These are phyloP conservation scores for Dasyornis broadbenti DNA, from an alignment of 2,113 vertebrate genomes.

Conservation along the genomic window DNA sequence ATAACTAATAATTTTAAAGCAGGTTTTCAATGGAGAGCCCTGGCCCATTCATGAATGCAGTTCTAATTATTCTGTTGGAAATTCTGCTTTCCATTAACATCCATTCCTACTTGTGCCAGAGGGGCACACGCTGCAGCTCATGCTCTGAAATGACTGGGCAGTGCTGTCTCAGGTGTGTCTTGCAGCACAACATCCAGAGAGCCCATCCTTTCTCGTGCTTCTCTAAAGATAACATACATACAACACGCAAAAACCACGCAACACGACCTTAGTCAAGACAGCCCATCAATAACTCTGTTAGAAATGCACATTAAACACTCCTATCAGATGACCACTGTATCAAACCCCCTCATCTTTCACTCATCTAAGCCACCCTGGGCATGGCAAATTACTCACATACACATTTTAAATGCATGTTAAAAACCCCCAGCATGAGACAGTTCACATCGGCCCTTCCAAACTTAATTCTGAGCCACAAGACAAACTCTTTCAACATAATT, in stretches of 20 bases:
- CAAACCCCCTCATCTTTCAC: not conserved
- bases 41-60: not conserved
- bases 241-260: not conserved
- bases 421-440: not conserved
- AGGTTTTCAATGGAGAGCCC: not conserved
- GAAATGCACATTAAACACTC: not conserved
- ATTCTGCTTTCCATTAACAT: not conserved
- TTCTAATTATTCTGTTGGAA: not conserved
- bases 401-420: not conserved
- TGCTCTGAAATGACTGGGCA: not conserved
- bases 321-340: fast-evolving
- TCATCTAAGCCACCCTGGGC: not conserved
- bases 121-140: not conserved
- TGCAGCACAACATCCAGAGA: not conserved
- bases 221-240: not conserved
- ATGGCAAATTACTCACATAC: not conserved
- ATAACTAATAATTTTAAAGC: not conserved
- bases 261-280: not conserved
- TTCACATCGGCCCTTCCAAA: not conserved
- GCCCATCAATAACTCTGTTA: not conserved
- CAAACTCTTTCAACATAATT: conserved; percentile 25
- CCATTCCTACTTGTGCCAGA: not conserved
- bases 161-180: not conserved
- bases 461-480: not conserved
- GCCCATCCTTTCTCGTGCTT: fast-evolving